Conservation (phyloP, 2,797 vertebrate species). For the Rhynchonycteris naso region DNA sequence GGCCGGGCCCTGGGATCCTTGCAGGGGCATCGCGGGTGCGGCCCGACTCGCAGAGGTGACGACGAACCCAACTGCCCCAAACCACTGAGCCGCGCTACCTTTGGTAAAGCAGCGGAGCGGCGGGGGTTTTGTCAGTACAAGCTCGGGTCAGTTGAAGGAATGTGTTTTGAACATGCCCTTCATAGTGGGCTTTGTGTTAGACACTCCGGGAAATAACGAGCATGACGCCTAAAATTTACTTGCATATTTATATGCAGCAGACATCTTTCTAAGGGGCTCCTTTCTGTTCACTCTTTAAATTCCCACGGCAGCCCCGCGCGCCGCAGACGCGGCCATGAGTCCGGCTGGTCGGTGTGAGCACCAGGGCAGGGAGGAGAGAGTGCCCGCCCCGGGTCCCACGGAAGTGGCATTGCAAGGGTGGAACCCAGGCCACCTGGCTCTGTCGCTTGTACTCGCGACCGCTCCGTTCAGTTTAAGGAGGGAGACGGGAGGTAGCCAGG, state of each 20-base stretch:
- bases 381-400: too few relatives aligned
- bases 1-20: too few relatives aligned
- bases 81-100: not conserved
- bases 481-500: not conserved
- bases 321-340: not conserved
- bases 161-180: not conserved
- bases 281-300: not conserved
- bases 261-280: not conserved
- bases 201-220: accelerated
- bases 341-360: not conserved
- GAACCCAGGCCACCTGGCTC: not conserved
- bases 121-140: not conserved
- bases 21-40: too few relatives aligned
- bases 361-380: not conserved
- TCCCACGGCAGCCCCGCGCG: not conserved
- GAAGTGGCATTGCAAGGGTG: not conserved
- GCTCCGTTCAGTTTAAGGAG: not conserved
- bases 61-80: too few relatives aligned
- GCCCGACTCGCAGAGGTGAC: too few relatives aligned
- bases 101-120: not conserved
- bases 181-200: accelerated
- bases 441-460: not conserved
- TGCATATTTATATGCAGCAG: not conserved
- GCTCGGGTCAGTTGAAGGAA: not conserved
- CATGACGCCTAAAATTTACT: not conserved